Evolutionary conservation across 2,888 invertebrate species (phyloP).

Genomic region (Lasioglossum pauxillum): DNA sequence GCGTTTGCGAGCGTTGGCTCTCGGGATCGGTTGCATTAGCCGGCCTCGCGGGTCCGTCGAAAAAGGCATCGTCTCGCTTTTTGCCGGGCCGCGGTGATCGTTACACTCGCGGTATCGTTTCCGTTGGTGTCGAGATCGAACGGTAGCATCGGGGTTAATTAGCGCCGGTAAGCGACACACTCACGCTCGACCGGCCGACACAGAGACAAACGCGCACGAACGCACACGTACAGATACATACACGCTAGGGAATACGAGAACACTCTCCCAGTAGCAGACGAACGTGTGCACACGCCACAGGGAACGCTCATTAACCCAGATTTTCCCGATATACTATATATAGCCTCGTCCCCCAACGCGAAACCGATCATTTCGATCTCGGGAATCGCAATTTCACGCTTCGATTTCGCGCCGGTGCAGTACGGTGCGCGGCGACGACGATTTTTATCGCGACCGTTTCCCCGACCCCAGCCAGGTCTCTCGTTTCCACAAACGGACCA

Average conservation of each 20-base stretch:
- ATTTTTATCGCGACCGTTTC: constrained; percentile 23
- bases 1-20: constrained; percentile 1
- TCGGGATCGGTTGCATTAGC: constrained; percentile 37
- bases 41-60: constrained; percentile 35
- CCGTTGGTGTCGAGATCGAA: constrained; percentile 66
- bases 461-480: too few species aligned
- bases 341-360: constrained; percentile 38
- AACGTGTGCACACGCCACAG: not conserved
- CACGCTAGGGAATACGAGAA: not conserved
- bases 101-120: constrained; percentile 67
- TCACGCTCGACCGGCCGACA: not conserved
- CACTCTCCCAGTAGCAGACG: not conserved
- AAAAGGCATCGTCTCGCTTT: constrained; percentile 61
- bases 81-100: constrained; percentile 59
- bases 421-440: not conserved
- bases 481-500: not conserved
- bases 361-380: constrained; percentile 52
- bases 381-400: constrained; percentile 48
- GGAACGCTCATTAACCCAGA: constrained; percentile 67
- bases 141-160: constrained; percentile 70
- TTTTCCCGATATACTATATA: constrained; percentile 63
- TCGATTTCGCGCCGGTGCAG: constrained; percentile 24
- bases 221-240: not conserved
- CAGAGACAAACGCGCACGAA: not conserved
- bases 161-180: constrained; percentile 53